Evolutionary conservation across 2,797 vertebrate species (phyloP).

Genomic region (Squalus acanthias): DNA sequence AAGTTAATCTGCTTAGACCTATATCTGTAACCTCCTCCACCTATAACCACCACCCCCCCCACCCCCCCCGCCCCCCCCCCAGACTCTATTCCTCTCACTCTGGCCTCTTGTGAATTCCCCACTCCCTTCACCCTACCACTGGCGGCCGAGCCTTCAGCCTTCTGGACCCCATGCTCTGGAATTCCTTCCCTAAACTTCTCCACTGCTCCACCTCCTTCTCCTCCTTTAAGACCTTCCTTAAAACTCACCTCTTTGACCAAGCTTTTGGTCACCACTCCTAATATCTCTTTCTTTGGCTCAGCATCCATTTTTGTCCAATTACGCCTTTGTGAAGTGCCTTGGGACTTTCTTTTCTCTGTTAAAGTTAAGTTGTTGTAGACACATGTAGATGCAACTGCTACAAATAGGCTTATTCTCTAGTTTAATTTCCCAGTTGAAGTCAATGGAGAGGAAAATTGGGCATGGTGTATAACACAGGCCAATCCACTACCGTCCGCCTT

Average conservation of each 20-base stretch:
- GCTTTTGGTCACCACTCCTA: not conserved
- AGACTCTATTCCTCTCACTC: not conserved
- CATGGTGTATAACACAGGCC: not conserved
- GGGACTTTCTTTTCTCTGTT: not conserved
- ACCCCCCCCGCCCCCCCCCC: not conserved
- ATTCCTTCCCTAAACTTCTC: not conserved
- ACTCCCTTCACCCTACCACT: not conserved
- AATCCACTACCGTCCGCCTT: not conserved
- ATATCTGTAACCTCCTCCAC: not conserved
- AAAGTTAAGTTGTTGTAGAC: not conserved
- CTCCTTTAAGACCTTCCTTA: not conserved
- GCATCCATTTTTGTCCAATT: not conserved
- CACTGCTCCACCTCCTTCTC: not conserved
- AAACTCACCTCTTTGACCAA: not conserved
- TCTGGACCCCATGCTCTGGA: not conserved
- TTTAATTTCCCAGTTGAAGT: not conserved
- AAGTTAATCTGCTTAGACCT: not conserved
- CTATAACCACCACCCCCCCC: not conserved
- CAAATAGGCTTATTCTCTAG: not conserved
- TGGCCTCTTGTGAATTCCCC: not conserved
- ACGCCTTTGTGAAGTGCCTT: not conserved
- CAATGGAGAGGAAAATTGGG: no score
- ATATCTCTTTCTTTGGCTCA: not conserved
- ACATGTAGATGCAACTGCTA: no score
- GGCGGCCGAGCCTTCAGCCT: not conserved